Percentiles rank a stretch among this genome's conserved stretches.
phyloP scores from a whole-genome alignment of 1,140 invertebrate species.

The Cylas formicarius region DNA sequence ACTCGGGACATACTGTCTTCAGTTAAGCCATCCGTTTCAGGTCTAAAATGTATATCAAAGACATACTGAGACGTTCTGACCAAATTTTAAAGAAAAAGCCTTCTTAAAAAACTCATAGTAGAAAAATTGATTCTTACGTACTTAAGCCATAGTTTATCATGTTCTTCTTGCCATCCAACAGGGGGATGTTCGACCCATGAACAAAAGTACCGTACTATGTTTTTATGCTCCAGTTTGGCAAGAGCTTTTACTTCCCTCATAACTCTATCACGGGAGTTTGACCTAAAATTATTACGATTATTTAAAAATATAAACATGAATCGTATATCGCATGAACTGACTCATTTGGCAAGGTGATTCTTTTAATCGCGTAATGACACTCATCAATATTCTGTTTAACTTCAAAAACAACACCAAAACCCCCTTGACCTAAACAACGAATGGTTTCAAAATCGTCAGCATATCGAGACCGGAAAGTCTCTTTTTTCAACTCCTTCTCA shows the following conservation, averaged over 20 bases:
- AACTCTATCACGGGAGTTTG: constrained; percentile 47
- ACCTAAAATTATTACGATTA: constrained; percentile 6
- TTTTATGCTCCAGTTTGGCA: constrained; percentile 87
- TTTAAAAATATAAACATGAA: constrained; percentile 3
- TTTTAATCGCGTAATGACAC: constrained; percentile 90
- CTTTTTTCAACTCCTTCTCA: constrained; percentile 13
- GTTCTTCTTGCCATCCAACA: constrained; percentile 73
- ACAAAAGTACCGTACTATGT: constrained; percentile 93
- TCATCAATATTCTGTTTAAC: constrained; percentile 93
- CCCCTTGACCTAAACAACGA: constrained; percentile 82
- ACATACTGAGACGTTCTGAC: no score
- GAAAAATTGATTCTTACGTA: constrained; percentile 20
- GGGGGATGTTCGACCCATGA: constrained; percentile 91
- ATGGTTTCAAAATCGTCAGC: constrained; percentile 80
- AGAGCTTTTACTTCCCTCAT: constrained; percentile 90
- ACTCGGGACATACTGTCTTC: neutral
- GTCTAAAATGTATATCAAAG: no score
- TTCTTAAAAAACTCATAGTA: neutral
- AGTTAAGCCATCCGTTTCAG: neutral
- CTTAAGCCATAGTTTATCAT: constrained; percentile 57
- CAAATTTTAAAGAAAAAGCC: no score
- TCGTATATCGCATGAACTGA: constrained; percentile 38
- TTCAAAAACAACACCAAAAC: constrained; percentile 95
- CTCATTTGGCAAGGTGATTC: constrained; percentile 82
- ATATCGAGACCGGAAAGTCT: constrained; percentile 63